phyloP scores from a whole-genome alignment of 2,113 vertebrate species.

The Orcinus orca region DNA sequence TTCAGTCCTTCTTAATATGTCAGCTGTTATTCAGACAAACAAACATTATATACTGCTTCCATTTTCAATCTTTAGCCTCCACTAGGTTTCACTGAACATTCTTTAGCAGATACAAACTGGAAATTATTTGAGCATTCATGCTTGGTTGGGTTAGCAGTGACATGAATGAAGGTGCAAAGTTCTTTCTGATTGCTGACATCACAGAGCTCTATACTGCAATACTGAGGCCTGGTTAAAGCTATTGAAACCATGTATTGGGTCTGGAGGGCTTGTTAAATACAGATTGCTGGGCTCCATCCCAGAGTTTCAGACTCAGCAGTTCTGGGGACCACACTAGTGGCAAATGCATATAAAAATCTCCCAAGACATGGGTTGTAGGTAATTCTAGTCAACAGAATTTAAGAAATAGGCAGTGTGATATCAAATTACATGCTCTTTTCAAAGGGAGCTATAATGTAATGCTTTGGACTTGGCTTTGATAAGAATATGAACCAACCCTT shows the following conservation, averaged over 20 bases:
- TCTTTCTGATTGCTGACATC: background rate
- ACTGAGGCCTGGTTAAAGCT: background rate
- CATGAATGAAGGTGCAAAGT: background rate
- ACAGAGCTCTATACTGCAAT: background rate
- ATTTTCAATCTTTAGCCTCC: background rate
- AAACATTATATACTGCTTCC: background rate
- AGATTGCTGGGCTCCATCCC: background rate
- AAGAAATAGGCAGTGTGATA: background rate
- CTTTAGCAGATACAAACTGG: background rate
- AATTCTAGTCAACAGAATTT: background rate
- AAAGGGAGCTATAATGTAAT: background rate
- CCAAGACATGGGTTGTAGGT: background rate
- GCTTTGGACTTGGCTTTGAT: background rate
- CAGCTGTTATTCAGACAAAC: background rate
- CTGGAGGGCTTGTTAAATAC: background rate
- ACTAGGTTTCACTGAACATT: background rate
- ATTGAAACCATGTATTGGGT: background rate
- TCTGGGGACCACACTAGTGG: background rate
- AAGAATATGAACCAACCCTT: background rate
- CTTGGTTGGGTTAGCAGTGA: background rate
- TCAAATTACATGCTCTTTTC: background rate
- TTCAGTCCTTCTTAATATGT: background rate
- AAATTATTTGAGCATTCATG: background rate
- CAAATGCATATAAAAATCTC: background rate
- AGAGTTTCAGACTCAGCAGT: background rate